phyloP scores from a whole-genome alignment of 2,888 invertebrate genomes.

The Scaptomyza cyrtandrae region DNA sequence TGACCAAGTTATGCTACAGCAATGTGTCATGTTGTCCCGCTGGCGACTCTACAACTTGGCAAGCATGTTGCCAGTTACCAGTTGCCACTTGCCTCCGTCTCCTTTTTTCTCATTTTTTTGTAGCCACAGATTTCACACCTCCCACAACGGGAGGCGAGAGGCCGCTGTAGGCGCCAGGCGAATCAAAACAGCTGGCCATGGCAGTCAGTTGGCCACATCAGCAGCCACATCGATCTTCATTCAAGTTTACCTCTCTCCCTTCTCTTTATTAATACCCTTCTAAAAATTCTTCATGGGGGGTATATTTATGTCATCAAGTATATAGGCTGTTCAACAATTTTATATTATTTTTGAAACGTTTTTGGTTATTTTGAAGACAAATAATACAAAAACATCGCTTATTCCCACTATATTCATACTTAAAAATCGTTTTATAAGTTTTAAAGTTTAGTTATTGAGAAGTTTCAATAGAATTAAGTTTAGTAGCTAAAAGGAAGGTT shows the following conservation, averaged over 20 bases:
- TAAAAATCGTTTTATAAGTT: too few species aligned
- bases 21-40: slow-evolving; percentile 69
- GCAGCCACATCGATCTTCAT: slow-evolving; percentile 48
- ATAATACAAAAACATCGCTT: too few species aligned
- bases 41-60: slow-evolving; percentile 49
- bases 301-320: too few species aligned
- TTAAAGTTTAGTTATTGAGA: too few species aligned
- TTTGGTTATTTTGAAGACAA: too few species aligned
- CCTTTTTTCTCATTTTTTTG: not conserved
- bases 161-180: slow-evolving; percentile 69
- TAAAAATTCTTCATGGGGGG: not conserved
- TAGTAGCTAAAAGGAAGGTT: too few species aligned
- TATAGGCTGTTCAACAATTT: too few species aligned
- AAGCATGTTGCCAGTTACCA: slow-evolving; percentile 26
- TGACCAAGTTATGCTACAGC: slow-evolving; percentile 75
- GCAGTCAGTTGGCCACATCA: slow-evolving; percentile 45
- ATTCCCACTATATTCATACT: too few species aligned
- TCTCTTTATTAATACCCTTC: not conserved
- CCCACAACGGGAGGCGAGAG: slow-evolving; percentile 61
- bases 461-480: too few species aligned
- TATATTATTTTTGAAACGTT: too few species aligned
- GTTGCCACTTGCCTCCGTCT: not conserved
- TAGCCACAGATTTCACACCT: slow-evolving; percentile 64
- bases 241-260: slow-evolving; percentile 2
- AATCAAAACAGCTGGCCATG: slow-evolving; percentile 54